Base-by-base conservation (phyloP, 1,140 invertebrate species). In the Sycobia sp. region DNA sequence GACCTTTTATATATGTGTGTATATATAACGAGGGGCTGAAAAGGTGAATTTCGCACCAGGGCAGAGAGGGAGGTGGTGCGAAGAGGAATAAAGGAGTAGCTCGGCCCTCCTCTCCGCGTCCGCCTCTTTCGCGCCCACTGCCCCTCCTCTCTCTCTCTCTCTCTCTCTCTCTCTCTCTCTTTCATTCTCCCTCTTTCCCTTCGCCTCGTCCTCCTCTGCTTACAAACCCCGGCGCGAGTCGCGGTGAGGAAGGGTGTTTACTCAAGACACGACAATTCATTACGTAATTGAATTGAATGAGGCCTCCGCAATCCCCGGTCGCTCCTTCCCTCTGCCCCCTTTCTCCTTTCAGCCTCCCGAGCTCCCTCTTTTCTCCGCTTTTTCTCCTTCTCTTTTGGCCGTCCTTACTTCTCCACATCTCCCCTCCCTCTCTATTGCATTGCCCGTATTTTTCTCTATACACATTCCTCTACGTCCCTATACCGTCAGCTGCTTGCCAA, bases 211-310 rank as follows among this genome's bases (percentile, higher is more conserved):
- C 59, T 50, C 62, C 46, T 53, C 54, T 18, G 29, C 55, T 16
- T 43, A 50, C 16, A 43, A 41, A 41, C 18, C 36, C 23, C 67
- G 65, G 53, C 58, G 66, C 59, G 73, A 76, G 67, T 75, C 71
- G 75, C 69, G 73, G 74, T 70, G 76, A 76, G 72, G 73, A 78
- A 78, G 77, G 75, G 70, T 79, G 77, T 81, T 81, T 81, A 78
- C 78, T 73, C 78, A 78, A 80, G 79, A 79, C 77, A 81, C 79
- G 78, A 81, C 79, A 81, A 81, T 81, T 81, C 79, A 81, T 81
- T 81, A 81, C 76, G 77, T 80, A 81, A 81, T 79, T 78, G 77
- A 78, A 81, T 81, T 79, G 77, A 79, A 77, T 71, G 74, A 78
- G 73, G 73, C 71, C 73, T 76, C 73, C 54, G 65, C 65, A 65